Conservation (phyloP, 2,113 vertebrate genomes). For the Dipodomys merriami region DNA sequence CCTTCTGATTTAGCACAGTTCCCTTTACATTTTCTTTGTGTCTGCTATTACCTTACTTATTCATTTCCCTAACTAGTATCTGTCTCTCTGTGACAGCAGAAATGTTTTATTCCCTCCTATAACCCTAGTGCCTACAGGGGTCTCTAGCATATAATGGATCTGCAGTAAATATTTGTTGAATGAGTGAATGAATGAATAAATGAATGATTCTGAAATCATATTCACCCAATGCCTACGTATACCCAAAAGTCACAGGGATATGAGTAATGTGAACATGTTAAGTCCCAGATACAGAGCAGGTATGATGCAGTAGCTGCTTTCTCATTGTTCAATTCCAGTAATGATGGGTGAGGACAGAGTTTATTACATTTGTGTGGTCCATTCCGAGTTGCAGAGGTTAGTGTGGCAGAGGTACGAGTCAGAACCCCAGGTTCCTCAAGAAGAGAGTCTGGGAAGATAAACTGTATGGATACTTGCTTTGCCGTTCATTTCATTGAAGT, state of each 20-base stretch:
- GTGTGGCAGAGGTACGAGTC: background rate
- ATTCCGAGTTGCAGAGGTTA: background rate
- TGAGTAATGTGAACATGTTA: background rate
- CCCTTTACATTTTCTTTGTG: background rate
- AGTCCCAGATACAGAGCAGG: background rate
- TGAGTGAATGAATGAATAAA: background rate
- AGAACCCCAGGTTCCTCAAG: too few species aligned
- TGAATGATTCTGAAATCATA: background rate
- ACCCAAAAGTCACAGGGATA: background rate
- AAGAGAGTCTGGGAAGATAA: accelerated
- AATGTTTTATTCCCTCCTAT: background rate
- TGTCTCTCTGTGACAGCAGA: background rate
- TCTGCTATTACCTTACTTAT: background rate
- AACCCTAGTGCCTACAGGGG: background rate
- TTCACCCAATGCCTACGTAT: background rate
- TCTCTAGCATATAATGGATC: background rate
- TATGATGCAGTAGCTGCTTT: background rate
- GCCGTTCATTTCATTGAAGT: background rate
- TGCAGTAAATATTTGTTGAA: background rate
- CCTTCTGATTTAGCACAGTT: background rate
- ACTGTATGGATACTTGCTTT: background rate
- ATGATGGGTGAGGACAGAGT: background rate
- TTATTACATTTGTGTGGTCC: background rate
- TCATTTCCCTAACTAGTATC: background rate
- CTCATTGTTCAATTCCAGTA: background rate